phyloP scores from a whole-genome alignment of 2,888 invertebrate species.

The Drosophila mayaguana region DNA sequence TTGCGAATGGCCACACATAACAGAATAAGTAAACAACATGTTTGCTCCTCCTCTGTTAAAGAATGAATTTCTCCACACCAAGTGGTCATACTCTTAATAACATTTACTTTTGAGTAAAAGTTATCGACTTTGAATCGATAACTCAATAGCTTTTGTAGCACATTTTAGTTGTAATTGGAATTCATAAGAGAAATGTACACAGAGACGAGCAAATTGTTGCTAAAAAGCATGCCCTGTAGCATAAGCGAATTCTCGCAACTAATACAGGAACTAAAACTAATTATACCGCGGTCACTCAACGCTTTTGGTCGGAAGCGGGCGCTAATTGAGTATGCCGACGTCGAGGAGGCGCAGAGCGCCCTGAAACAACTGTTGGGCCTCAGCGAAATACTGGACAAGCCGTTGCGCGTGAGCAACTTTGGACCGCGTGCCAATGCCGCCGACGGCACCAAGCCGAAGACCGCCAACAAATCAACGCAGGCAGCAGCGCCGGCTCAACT shows the following conservation, averaged over 20 bases:
- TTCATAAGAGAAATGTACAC: conserved; percentile 25
- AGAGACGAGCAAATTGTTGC: conserved; percentile 62
- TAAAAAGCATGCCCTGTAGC: conserved; percentile 78
- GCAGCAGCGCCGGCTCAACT: conserved; percentile 1
- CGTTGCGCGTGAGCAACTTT: conserved; percentile 56
- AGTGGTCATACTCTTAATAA: conserved; percentile 4
- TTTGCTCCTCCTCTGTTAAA: background rate
- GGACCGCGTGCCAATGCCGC: conserved; percentile 27
- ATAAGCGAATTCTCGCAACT: conserved; percentile 61
- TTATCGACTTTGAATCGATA: conserved; percentile 13
- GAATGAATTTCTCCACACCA: background rate
- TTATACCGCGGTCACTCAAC: conserved; percentile 58
- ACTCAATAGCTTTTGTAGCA: background rate
- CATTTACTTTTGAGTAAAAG: background rate
- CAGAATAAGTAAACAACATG: background rate
- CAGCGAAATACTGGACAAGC: conserved; percentile 58
- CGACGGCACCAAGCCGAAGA: background rate
- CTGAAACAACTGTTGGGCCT: conserved; percentile 55
- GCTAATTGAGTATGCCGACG: conserved; percentile 63
- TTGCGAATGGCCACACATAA: conserved; percentile 7
- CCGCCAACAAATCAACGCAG: conserved; percentile 57
- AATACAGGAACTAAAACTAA: conserved; percentile 59
- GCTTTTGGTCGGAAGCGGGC: conserved; percentile 73
- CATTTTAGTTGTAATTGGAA: conserved; percentile 17
- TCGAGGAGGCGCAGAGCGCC: conserved; percentile 57